A percentile compares a stretch with the other conserved stretches of the same genome.
These are phyloP conservation scores for Neolamprologus falcicula DNA, from an alignment of 2,113 vertebrate genomes.

Conservation along the genomic window DNA sequence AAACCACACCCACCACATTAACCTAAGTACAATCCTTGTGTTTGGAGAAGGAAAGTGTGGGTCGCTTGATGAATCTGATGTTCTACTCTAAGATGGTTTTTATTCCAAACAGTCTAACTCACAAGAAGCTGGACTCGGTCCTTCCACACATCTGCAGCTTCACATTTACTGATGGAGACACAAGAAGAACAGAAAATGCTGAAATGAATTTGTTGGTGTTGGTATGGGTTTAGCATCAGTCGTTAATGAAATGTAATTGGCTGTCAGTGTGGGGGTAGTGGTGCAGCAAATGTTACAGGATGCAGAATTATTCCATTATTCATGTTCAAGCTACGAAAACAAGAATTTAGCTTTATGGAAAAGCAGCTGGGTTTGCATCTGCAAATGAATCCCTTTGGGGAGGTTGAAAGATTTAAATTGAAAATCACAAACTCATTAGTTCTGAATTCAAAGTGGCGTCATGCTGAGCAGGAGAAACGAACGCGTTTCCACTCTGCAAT, in stretches of 20 bases:
- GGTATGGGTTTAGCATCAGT: background rate
- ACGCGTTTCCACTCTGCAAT: background rate
- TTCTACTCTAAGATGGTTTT: background rate
- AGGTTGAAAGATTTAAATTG: background rate
- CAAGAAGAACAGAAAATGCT: background rate
- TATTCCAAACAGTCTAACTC: background rate
- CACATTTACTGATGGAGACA: background rate
- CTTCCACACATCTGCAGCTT: background rate
- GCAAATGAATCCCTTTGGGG: background rate
- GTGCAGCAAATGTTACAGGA: background rate
- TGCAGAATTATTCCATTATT: background rate
- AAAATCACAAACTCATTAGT: constrained; percentile 11
- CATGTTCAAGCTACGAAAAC: background rate
- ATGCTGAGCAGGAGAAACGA: background rate
- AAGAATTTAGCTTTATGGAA: background rate
- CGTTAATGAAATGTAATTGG: background rate
- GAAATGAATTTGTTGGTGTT: background rate
- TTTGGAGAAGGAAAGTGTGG: background rate
- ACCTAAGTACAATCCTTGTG: background rate
- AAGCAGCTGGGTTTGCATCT: background rate
- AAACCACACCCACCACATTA: background rate
- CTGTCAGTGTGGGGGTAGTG: background rate
- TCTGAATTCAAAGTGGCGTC: background rate
- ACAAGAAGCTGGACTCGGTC: background rate
- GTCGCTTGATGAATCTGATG: background rate